Conservation (phyloP, 2,797 vertebrate genomes). For the Darevskia nairensis region DNA sequence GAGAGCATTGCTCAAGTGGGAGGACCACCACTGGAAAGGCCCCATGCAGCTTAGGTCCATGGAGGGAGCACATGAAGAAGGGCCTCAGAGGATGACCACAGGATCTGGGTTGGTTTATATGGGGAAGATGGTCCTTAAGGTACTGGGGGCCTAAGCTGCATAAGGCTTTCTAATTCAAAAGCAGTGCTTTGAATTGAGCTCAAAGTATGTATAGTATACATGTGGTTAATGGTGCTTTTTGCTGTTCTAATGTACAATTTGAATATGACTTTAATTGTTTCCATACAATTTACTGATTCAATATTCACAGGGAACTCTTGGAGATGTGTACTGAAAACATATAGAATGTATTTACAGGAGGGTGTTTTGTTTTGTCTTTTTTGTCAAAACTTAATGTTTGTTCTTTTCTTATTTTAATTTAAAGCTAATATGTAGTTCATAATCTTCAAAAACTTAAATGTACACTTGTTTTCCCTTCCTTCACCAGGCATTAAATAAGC, state of each 20-base stretch:
- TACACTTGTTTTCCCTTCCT: not conserved
- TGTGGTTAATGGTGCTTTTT: not conserved
- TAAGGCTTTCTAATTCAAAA: too few relatives aligned
- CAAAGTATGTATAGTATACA: not conserved
- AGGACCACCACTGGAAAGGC: too few relatives aligned
- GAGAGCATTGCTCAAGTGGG: too few relatives aligned
- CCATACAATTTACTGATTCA: not conserved
- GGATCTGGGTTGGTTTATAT: too few relatives aligned
- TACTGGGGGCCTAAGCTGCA: too few relatives aligned
- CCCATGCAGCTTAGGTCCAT: too few relatives aligned
- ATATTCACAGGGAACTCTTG: not conserved
- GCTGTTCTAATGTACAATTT: constrained; percentile 4
- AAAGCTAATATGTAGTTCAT: not conserved
- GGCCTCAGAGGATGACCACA: too few relatives aligned
- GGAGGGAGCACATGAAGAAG: too few relatives aligned
- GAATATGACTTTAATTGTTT: constrained; percentile 37
- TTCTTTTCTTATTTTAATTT: not conserved
- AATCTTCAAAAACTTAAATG: constrained; percentile 12
- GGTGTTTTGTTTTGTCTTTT: not conserved
- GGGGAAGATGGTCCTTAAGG: too few relatives aligned
- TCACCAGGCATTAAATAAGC: not conserved
- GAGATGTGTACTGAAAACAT: not conserved
- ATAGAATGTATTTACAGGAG: not conserved
- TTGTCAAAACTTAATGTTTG: not conserved
- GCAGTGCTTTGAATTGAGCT: too few relatives aligned